These are phyloP conservation scores for Diaperis boleti DNA, from an alignment of 2,888 invertebrate genomes.

Conservation along the genomic window DNA sequence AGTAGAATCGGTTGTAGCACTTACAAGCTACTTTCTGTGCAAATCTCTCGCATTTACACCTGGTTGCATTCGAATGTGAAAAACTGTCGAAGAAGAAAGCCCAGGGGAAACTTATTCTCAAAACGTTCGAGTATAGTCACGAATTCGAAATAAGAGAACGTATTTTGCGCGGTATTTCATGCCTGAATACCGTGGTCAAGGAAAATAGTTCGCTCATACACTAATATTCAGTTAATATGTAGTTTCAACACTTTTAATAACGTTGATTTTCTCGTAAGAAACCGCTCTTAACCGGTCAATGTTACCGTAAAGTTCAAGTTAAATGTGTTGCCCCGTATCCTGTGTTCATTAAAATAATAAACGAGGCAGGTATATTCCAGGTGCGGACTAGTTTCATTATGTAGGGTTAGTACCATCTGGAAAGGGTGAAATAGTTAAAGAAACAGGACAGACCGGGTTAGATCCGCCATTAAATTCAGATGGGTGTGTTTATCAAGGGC, in stretches of 20 bases:
- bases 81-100: conserved; percentile 1
- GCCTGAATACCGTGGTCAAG: conserved; percentile 8
- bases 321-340: no score
- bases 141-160: conserved; percentile 17
- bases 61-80: conserved; percentile 1
- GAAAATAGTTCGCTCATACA: neutral
- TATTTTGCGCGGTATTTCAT: neutral
- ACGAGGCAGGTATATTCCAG: neutral
- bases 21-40: conserved; percentile 12
- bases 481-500: neutral
- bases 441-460: conserved; percentile 6
- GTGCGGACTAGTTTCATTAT: neutral
- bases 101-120: conserved; percentile 12
- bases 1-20: conserved; percentile 6
- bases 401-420: neutral
- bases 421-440: neutral
- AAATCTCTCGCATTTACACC: conserved; percentile 14
- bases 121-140: conserved; percentile 3
- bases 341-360: neutral
- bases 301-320: no score
- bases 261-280: no score
- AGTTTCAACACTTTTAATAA: neutral
- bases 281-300: no score
- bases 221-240: neutral
- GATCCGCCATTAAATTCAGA: conserved; percentile 2